Base-by-base conservation (phyloP, 2,113 vertebrate species). In the Cromileptes altivelis region DNA sequence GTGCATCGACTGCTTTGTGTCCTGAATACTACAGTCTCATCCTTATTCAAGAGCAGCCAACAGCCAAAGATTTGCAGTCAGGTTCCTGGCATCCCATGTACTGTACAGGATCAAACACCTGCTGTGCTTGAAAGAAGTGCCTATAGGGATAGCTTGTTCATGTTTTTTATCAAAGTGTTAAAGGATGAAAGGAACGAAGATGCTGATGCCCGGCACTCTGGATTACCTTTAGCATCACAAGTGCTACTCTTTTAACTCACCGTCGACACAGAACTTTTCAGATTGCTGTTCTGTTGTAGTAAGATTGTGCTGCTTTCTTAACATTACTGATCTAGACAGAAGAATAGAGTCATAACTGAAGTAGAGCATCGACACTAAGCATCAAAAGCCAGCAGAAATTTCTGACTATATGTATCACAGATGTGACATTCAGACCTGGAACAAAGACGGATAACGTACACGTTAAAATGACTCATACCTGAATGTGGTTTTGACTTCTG, bases 81-180 rank as follows among this genome's bases (percentile, higher is more conserved):
- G 64, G 69, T 67, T 70, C 40, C 60, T 50, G 71, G 52, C 67
- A 62, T 63, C 60, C 30, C 17, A 37, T 79, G 83, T 86, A 73
- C 74, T 77, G 83, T 86, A 73, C 74, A 67, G 60, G 88, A 88
- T 91, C 88, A 88, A 89, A 89, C 82, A 75, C 56, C 45, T 81
- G 77, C 70, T 89, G 52, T 33, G 57, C 81, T 86, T 84, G 49
- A 89, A 74, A 84, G 79, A 52, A 60, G 17, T 12, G 67, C 75
- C 83, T 73, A 40, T 75, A 68, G 81, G 69, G 69, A 83, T 33
- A 21, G 70, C 69, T 57, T 74, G 49, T 82, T 82, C 53, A 9
- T 67, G 61, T 75, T 79, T 63, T 80, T 60, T 75, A 67, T 76
- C 65, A 86, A 77, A 86, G 85, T 62, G 62, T 70, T 82, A 40